phyloP scores from a whole-genome alignment of 2,113 vertebrate genomes.

The Cranoglanis bouderius region DNA sequence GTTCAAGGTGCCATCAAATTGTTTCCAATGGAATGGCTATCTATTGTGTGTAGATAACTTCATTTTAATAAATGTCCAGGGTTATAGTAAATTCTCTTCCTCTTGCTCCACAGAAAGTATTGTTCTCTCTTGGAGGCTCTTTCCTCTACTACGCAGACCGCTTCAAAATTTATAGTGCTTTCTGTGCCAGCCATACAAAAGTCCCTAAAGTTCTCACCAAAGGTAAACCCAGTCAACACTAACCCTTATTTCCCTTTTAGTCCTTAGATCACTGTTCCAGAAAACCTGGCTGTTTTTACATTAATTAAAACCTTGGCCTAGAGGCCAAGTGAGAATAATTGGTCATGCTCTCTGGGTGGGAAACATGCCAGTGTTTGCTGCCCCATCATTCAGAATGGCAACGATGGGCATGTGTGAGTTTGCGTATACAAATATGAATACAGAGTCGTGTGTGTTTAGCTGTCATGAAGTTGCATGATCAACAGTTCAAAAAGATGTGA shows the following conservation, averaged over 20 bases:
- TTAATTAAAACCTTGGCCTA: background rate
- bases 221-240: slow-evolving; percentile 72
- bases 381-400: background rate
- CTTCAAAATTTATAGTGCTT: slow-evolving; percentile 99
- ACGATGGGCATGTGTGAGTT: background rate
- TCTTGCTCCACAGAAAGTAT: slow-evolving; percentile 81
- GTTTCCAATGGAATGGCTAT: background rate
- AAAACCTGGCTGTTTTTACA: background rate
- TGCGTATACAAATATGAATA: background rate
- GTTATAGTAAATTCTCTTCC: background rate
- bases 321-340: background rate
- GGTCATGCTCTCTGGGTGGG: background rate
- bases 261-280: background rate
- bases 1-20: slow-evolving; percentile 81
- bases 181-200: slow-evolving; percentile 98
- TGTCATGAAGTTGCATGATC: background rate
- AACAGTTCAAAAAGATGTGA: background rate
- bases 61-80: background rate
- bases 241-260: background rate
- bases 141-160: slow-evolving; percentile 97
- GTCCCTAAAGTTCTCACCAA: slow-evolving; percentile 96
- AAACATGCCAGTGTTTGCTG: background rate
- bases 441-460: background rate
- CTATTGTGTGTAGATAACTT: background rate
- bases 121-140: slow-evolving; percentile 95